Base-by-base conservation (phyloP, 2,888 invertebrate species). In the Drosophila tanythrix region DNA sequence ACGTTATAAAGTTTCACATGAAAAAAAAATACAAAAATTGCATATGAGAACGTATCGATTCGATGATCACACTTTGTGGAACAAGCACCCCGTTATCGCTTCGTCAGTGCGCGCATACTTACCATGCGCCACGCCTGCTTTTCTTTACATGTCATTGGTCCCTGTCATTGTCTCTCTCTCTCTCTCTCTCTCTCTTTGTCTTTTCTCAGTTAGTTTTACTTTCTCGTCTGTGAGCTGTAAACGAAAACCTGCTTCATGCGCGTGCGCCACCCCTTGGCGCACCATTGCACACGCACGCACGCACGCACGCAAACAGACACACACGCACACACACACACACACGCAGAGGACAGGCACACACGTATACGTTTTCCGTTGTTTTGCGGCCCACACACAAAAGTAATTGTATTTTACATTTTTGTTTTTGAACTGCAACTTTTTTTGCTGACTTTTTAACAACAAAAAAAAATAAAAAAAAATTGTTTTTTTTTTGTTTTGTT, bases 31-130 rank as follows among this genome's bases (percentile, higher is more conserved):
- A 60, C 59, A 88, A 86, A 85, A 74, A 74, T 51, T 57, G n/a
- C 38, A 5, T 38, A 68, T 68, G 60, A 60, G 21, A 40, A 3
- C 51, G 51, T 29, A 35, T 25, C 35, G 53, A 31, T 38, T 25
- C 35, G 53, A 31, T 38, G 31, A 65, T 52, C 62, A 58, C 61
- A 63, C 43, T 56, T 35, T 58, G 58, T 62, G 36, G 43, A 53
- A 56, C 56, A 57, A 48, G 50, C 89, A 85, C 84, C 84, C 85
- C 85, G 88, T 89, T 89, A 89, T 85, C 89, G 85, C 67, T 87
- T 75, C 82, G 65, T 50, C 31, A 73, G 86, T 79, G 83, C 83
- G 91, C 90, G 91, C 82, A 91, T 91, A 91, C 91, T 91, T 92
- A 91, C 91, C 91, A 91, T 87, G 89, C 90, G 89, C 84, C 78